Conservation (phyloP, 2,797 vertebrate genomes). For the Brotula barbata region DNA sequence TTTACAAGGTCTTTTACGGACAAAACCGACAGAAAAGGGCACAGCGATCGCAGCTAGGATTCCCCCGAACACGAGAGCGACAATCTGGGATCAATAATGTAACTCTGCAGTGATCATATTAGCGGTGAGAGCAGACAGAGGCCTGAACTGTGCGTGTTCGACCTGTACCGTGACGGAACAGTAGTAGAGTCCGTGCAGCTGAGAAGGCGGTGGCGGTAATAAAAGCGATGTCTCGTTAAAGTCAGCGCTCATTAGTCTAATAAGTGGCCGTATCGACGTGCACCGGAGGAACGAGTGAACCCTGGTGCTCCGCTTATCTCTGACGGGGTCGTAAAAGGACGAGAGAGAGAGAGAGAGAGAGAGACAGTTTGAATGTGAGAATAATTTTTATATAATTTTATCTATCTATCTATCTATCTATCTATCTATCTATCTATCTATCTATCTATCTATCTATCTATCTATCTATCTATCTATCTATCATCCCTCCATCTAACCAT, state of each 20-base stretch:
- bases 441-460: too few species aligned
- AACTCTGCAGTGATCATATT: slow-evolving; percentile 68
- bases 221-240: slow-evolving; percentile 28
- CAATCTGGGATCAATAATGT: slow-evolving; percentile 69
- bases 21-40: slow-evolving; percentile 38
- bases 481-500: too few species aligned
- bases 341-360: neutral
- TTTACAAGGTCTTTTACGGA: too few species aligned
- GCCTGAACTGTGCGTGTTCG: slow-evolving; percentile 35
- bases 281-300: slow-evolving; percentile 27
- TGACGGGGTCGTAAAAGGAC: neutral
- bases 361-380: too few species aligned
- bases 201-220: slow-evolving; percentile 18
- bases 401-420: too few species aligned
- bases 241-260: slow-evolving; percentile 49
- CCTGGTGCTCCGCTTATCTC: slow-evolving; percentile 13
- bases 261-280: slow-evolving; percentile 33
- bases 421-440: too few species aligned
- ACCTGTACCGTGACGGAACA: too few species aligned
- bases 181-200: slow-evolving; percentile 20
- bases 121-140: slow-evolving; percentile 59
- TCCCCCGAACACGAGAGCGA: slow-evolving; percentile 59
- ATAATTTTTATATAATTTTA: too few species aligned
- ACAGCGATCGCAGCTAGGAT: slow-evolving; percentile 51
- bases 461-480: too few species aligned